A percentile compares a stretch with the other conserved stretches of the same genome.
These are phyloP conservation scores for Nestor notabilis DNA, from an alignment of 2,113 vertebrate genomes.

Conservation along the genomic window DNA sequence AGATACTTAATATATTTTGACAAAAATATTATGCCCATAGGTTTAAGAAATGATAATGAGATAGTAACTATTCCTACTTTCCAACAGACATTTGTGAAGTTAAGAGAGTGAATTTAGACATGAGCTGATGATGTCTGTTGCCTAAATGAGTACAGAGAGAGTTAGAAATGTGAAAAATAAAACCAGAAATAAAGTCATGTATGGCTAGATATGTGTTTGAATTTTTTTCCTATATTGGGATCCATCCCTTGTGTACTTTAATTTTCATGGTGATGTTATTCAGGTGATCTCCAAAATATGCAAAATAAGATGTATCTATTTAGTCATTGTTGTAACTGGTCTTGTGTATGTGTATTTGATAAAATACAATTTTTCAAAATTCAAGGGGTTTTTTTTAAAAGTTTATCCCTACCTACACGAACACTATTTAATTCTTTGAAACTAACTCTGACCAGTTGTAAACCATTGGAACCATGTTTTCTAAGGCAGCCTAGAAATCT, in stretches of 20 bases:
- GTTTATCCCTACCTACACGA: neutral
- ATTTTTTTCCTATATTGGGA: neutral
- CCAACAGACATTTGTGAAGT: neutral
- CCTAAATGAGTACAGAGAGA: neutral
- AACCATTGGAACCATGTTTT: neutral
- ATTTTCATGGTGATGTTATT: neutral
- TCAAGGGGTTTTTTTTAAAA: neutral
- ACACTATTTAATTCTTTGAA: neutral
- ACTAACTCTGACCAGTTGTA: neutral
- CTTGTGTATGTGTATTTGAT: neutral
- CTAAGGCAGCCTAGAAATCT: neutral
- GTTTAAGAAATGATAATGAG: neutral
- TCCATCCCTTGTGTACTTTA: neutral
- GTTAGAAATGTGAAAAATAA: neutral
- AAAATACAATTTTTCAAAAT: neutral
- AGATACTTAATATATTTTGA: neutral
- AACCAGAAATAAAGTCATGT: neutral
- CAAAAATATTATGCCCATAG: too few relatives aligned
- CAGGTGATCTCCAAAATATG: neutral
- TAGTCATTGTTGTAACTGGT: neutral
- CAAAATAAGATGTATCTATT: neutral
- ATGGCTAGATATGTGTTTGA: neutral
- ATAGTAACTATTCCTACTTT: neutral
- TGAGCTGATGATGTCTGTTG: neutral
- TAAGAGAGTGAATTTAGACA: accelerated